Base-by-base conservation (phyloP, 2,797 vertebrate genomes). In the Phrynocephalus forsythii region DNA sequence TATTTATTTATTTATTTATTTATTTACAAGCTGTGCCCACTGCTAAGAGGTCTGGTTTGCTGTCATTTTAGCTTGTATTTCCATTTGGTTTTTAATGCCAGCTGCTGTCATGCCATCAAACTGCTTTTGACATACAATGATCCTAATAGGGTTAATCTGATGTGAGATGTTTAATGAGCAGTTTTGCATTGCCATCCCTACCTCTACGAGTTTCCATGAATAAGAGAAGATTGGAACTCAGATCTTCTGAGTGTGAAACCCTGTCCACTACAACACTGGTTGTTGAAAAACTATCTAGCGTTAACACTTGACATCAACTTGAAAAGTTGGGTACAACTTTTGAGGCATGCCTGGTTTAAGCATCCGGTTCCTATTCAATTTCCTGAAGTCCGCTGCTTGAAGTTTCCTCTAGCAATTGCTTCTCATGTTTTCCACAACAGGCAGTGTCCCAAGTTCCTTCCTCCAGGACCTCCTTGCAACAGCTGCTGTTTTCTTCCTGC, bases 401-500 rank as follows among this genome's bases (percentile, higher is more conserved):
- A 13, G 9, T 56, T 71, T 78, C 69, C 69, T 15, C 50, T 83
- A 52, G 20, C 81, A 79, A 22, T 71, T 78, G n/a, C 82, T 78
- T 83, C 26, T 69, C 15, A 1, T 79, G 50, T 78, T 26, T 78
- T 83, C 82, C 75, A 44, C 26, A 60, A 60, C 48, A 78, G 2
- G 20, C 38, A 72, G 24, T 44, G 30, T 56, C 77, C 38, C 81
- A 68, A 77, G 86, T 69, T 83, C 50, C 72, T 83, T 83, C 73
- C 72, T 87, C n/a, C 3, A 60, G 28, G 50, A 22, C 66, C 63
- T 68, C 72, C 30, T 33, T 82, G 8, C 33, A 33, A 48, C 79
- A 78, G 67, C 48, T 78, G 72, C 72, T 86, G 33, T 85, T 69
- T 86, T 71, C 66, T 86, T 44, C 76, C 13, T 85, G 24, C 63